Conservation (phyloP, 64 coral and sea anemone genomes). For the Orbicella faveolata region DNA sequence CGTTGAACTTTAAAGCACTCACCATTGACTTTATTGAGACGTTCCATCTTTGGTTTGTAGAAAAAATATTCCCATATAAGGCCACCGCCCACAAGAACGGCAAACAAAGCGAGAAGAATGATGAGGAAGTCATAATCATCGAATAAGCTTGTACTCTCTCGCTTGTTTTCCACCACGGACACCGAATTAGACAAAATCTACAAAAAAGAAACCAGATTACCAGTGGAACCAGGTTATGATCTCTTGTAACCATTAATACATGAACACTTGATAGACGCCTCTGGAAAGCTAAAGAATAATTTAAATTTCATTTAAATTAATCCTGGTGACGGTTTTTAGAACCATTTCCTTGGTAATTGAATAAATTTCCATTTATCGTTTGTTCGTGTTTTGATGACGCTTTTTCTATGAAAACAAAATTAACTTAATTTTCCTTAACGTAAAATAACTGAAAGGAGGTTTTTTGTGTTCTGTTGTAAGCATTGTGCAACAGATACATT, state of each 20-base stretch:
- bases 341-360: too few species aligned
- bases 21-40: constrained; percentile 28
- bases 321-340: too few species aligned
- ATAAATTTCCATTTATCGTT: too few species aligned
- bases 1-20: neutral
- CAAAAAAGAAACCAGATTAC: neutral
- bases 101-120: constrained; percentile 68
- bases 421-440: too few species aligned
- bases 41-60: constrained; percentile 47
- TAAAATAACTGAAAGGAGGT: too few species aligned
- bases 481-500: too few species aligned
- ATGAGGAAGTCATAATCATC: constrained; percentile 76
- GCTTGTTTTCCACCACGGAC: neutral
- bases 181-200: constrained; percentile 6
- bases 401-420: too few species aligned
- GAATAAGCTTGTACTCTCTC: constrained; percentile 43
- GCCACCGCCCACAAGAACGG: constrained; percentile 30
- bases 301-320: too few species aligned
- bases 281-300: too few species aligned
- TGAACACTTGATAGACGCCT: too few species aligned
- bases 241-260: neutral
- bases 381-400: too few species aligned
- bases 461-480: too few species aligned
- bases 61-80: constrained; percentile 71
- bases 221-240: neutral